These are phyloP conservation scores for Eretmocerus hayati DNA, from an alignment of 2,888 invertebrate species.

Conservation along the genomic window DNA sequence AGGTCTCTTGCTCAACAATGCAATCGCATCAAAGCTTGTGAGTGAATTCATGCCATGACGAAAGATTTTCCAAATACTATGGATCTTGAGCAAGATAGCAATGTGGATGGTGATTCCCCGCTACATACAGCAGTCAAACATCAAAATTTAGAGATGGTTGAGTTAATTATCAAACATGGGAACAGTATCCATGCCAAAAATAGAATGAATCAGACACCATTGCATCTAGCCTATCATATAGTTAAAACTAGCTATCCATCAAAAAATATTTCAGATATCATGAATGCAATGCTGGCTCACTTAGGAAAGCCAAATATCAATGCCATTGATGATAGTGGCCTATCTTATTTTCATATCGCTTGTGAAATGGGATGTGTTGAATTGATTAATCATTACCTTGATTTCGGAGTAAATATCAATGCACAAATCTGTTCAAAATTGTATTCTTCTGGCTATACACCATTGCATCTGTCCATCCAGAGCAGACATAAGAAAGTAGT, in stretches of 20 bases:
- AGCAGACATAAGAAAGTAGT: not conserved
- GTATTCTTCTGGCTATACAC: slow-evolving; percentile 5
- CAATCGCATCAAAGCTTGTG: too few relatives aligned
- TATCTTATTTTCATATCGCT: slow-evolving; percentile 12
- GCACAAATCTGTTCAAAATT: not conserved
- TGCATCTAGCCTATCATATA: slow-evolving; percentile 11
- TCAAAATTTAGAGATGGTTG: slow-evolving; percentile 2
- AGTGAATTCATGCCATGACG: too few relatives aligned
- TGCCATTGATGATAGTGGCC: slow-evolving; percentile 2
- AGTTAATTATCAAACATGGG: slow-evolving; percentile 6
- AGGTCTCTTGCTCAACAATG: too few relatives aligned
- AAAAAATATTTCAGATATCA: slow-evolving; percentile 2
- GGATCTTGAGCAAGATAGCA: too few relatives aligned
- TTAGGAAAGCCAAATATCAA: slow-evolving; percentile 1
- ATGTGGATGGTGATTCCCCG: too few relatives aligned
- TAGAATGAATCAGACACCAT: slow-evolving; percentile 6
- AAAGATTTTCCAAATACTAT: too few relatives aligned
- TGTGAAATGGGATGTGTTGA: slow-evolving; percentile 6
- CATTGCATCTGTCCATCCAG: slow-evolving; percentile 12
- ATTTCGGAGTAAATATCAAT: slow-evolving; percentile 3
- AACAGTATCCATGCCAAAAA: slow-evolving; percentile 4
- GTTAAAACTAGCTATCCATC: slow-evolving; percentile 1
- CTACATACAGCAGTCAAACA: slow-evolving; percentile 8
- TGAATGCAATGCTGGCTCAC: slow-evolving; percentile 1
- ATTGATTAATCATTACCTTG: slow-evolving; percentile 4